These are phyloP conservation scores for Halcyon leucocephala DNA, from an alignment of 2,797 vertebrate genomes.

Conservation along the genomic window DNA sequence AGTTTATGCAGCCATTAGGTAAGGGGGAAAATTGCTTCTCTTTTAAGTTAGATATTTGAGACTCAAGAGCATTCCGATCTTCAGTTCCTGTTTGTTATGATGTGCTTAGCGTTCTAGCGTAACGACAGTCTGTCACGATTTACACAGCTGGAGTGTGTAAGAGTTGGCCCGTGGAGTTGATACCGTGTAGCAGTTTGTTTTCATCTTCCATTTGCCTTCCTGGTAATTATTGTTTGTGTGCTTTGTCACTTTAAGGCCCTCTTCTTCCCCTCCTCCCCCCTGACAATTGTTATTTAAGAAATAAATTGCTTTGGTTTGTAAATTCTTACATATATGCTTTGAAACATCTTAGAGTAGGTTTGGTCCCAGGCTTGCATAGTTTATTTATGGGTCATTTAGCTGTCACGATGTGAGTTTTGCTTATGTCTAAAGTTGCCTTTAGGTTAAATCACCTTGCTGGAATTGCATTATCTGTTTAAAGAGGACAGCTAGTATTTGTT, in stretches of 20 bases:
- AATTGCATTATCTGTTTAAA: background rate
- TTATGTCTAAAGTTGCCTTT: background rate
- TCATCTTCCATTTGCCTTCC: background rate
- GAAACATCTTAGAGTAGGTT: background rate
- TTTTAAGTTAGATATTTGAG: background rate
- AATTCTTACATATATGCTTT: background rate
- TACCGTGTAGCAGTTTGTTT: background rate
- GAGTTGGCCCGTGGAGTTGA: background rate
- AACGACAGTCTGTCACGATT: rapidly evolving
- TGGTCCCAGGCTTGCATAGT: background rate
- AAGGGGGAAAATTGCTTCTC: background rate
- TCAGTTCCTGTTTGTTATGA: background rate
- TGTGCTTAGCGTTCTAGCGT: background rate
- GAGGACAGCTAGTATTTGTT: background rate
- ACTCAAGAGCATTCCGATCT: background rate
- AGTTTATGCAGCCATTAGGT: background rate
- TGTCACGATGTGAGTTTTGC: background rate
- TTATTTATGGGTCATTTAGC: background rate
- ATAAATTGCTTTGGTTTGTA: background rate
- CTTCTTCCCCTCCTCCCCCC: background rate
- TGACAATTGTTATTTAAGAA: background rate
- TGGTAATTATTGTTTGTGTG: background rate
- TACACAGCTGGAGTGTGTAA: background rate
- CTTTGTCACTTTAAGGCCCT: background rate
- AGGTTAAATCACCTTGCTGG: background rate